These are phyloP conservation scores for Drosophila algonquin DNA, from an alignment of 2,888 invertebrate species.

Conservation along the genomic window DNA sequence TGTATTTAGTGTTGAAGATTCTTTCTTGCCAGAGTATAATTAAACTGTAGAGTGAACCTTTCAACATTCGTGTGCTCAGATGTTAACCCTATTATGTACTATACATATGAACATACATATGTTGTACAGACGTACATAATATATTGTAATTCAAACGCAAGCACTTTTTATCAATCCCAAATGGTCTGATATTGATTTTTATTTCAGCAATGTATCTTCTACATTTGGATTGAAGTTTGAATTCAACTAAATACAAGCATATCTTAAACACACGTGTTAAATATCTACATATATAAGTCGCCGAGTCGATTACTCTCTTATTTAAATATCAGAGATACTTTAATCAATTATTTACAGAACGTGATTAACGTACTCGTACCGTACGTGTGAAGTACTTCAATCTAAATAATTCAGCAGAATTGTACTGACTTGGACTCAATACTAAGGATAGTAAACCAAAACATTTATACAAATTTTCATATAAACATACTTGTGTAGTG, in stretches of 20 bases:
- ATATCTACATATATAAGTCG: background rate
- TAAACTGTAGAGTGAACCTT: background rate
- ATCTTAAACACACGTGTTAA: background rate
- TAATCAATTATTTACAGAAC: background rate
- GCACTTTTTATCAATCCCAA: constrained; percentile 4
- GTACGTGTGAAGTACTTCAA: background rate
- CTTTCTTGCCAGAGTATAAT: constrained; percentile 2
- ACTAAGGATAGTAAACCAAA: background rate
- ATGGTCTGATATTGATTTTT: constrained; percentile 40
- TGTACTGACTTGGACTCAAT: background rate
- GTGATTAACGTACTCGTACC: background rate
- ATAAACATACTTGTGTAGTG: background rate
- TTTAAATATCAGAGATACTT: background rate
- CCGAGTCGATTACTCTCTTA: background rate
- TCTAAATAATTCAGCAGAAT: background rate
- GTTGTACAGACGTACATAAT: background rate
- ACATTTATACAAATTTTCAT: background rate
- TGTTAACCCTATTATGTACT: no score
- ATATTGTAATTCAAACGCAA: background rate
- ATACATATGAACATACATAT: background rate
- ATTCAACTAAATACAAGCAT: constrained; percentile 5
- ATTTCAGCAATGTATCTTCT: constrained; percentile 69
- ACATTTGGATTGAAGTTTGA: constrained; percentile 56
- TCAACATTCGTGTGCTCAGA: no score
- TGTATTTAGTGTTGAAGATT: background rate